Percentiles rank a stretch among this genome's conserved stretches.
Evolutionary conservation across 1,140 invertebrate genomes (phyloP).

Genomic region (Phymastichus coffea): DNA sequence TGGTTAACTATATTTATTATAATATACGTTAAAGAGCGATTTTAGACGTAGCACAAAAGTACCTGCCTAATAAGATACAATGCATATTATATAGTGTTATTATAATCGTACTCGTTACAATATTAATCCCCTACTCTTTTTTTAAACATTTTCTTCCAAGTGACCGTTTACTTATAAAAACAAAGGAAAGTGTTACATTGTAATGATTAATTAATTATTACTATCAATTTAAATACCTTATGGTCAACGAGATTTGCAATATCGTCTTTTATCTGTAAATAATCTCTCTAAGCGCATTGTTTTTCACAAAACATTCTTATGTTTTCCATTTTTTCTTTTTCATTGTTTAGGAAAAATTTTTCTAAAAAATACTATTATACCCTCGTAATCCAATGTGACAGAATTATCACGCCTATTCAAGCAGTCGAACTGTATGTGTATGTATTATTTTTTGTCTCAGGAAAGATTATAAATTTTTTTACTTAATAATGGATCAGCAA

Average conservation of each 20-base stretch:
- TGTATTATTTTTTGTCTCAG: neutral
- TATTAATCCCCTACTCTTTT: conserved; percentile 34
- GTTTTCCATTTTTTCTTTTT: conserved; percentile 32
- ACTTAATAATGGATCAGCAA: neutral
- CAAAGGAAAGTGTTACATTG: conserved; percentile 28
- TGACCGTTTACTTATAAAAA: conserved; percentile 38
- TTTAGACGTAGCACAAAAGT: conserved; percentile 21
- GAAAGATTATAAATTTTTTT: neutral
- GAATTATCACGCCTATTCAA: conserved; percentile 2
- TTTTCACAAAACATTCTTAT: no score
- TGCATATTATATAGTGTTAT: conserved; percentile 10
- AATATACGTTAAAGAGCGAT: conserved; percentile 9
- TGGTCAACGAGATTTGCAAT: conserved; percentile 36
- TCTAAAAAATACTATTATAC: conserved; percentile 49
- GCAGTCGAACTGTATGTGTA: conserved; percentile 16
- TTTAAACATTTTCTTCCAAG: conserved; percentile 30
- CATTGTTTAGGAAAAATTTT: conserved; percentile 39
- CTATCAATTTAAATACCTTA: conserved; percentile 34
- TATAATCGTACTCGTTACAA: conserved; percentile 13
- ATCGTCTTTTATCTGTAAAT: conserved; percentile 35
- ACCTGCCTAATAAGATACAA: conserved; percentile 18
- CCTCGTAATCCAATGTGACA: no score
- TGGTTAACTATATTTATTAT: conserved; percentile 16
- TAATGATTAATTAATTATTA: conserved; percentile 37
- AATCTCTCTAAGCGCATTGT: conserved; percentile 40